Conservation (phyloP, 2,113 vertebrate species). For the Ceratotherium simum region DNA sequence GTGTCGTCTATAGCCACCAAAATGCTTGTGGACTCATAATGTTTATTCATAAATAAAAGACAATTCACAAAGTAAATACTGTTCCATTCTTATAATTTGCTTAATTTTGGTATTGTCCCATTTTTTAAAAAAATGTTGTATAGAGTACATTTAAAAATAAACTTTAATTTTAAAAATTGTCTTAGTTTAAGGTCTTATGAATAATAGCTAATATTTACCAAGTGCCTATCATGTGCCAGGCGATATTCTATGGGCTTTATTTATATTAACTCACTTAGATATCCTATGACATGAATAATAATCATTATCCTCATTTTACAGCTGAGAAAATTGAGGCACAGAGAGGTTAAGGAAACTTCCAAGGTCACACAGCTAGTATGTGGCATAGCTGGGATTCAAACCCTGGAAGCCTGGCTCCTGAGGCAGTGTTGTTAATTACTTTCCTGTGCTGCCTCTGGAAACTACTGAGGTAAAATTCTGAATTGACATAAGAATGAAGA, state of each 20-base stretch:
- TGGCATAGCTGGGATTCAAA: background rate
- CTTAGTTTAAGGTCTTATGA: background rate
- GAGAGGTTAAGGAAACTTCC: background rate
- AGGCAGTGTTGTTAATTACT: background rate
- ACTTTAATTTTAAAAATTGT: constrained; percentile 11
- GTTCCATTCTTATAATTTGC: background rate
- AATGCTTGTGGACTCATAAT: background rate
- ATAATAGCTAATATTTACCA: background rate
- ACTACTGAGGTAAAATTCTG: background rate
- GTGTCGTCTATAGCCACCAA: background rate
- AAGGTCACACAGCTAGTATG: background rate
- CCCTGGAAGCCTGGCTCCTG: background rate
- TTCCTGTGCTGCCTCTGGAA: background rate
- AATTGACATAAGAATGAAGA: background rate
- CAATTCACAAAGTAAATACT: background rate
- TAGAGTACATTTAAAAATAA: background rate
- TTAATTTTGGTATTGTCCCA: background rate
- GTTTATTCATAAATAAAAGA: background rate
- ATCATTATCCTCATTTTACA: background rate
- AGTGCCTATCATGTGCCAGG: background rate
- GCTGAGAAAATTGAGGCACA: background rate
- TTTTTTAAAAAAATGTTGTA: background rate
- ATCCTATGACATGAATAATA: background rate
- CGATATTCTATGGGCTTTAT: background rate
- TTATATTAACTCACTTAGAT: background rate